Evolutionary conservation across 92 coral and sea anemone species (phyloP).

Genomic region (Muricea muricata): DNA sequence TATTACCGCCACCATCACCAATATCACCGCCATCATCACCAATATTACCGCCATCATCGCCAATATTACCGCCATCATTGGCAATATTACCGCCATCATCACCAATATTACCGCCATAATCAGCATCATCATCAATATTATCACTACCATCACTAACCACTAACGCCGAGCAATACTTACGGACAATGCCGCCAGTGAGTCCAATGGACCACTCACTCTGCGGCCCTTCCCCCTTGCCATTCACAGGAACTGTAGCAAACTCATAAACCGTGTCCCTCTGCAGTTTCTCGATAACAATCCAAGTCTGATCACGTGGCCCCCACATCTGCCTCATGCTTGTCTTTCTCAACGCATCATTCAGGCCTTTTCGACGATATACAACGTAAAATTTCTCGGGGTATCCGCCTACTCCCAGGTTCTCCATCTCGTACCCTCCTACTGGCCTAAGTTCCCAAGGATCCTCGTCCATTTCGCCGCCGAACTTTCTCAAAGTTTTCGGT

Average conservation of each 20-base stretch:
- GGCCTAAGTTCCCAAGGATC: constrained; percentile 29
- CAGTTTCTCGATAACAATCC: constrained; percentile 27
- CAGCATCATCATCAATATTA: not conserved
- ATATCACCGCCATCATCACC: no score
- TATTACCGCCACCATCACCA: no score
- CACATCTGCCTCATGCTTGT: not conserved
- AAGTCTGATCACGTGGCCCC: constrained; percentile 26
- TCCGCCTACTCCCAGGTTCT: constrained; percentile 12
- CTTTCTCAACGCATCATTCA: not conserved
- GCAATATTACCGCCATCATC: no score
- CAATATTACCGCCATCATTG: no score
- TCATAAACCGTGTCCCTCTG: constrained; percentile 12
- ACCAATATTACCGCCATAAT: not conserved
- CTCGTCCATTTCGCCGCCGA: constrained; percentile 9
- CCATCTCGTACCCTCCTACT: constrained; percentile 20
- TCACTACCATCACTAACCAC: not conserved
- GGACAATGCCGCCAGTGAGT: constrained; percentile 40
- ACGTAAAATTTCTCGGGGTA: constrained; percentile 18
- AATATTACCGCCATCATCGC: no score
- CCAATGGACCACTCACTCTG: constrained; percentile 16
- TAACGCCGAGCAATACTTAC: constrained; percentile 3
- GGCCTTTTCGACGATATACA: not conserved
- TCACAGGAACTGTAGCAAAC: constrained; percentile 34
- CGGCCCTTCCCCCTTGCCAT: constrained; percentile 5
- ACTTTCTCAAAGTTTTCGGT: constrained; percentile 1